phyloP scores from a whole-genome alignment of 1,140 invertebrate species.

The Schlechtendalia chinensis region DNA sequence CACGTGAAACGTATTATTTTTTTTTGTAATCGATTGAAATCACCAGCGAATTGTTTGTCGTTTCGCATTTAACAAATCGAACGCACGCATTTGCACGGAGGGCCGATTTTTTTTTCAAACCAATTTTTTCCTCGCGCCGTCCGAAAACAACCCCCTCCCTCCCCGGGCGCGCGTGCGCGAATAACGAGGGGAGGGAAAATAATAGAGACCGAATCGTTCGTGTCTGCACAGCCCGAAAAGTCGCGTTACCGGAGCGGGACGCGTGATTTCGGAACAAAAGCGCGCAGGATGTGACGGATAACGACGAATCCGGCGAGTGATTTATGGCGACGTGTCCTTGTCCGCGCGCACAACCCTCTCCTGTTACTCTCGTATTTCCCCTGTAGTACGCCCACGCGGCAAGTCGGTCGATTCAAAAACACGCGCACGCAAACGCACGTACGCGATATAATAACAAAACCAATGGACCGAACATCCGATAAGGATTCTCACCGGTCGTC shows the following conservation, averaged over 20 bases:
- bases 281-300: conserved; percentile 42
- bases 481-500: conserved; percentile 44
- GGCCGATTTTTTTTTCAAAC: too few species aligned
- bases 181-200: too few species aligned
- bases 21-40: too few species aligned
- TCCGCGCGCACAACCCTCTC: not conserved
- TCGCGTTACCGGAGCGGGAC: conserved; percentile 24
- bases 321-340: conserved; percentile 26
- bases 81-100: too few species aligned
- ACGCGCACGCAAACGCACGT: not conserved
- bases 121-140: too few species aligned
- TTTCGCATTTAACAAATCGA: too few species aligned
- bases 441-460: conserved; percentile 33
- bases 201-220: not conserved
- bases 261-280: conserved; percentile 31
- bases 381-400: conserved; percentile 3
- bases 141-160: too few species aligned
- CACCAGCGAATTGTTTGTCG: too few species aligned
- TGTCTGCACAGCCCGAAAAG: conserved; percentile 10
- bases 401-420: not conserved
- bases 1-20: too few species aligned
- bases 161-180: too few species aligned
- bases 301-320: conserved; percentile 46
- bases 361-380: not conserved
- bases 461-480: conserved; percentile 49